Evolutionary conservation across 2,113 vertebrate genomes (phyloP).

Genomic region (Ariopsis seemanni): DNA sequence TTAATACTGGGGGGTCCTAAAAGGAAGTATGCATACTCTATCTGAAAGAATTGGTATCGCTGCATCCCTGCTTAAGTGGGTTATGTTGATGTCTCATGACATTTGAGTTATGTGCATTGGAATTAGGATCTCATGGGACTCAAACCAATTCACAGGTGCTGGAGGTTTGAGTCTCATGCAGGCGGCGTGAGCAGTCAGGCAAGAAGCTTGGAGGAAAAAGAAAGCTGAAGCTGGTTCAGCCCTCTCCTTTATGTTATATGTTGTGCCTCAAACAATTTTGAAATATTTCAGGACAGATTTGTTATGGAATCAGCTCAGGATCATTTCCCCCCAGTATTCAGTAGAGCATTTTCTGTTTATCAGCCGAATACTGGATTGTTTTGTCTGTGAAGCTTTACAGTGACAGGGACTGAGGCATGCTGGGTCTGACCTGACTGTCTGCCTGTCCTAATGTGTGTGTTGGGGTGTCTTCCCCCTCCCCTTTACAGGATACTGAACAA

Average conservation of each 20-base stretch:
- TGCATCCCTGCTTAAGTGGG: no score
- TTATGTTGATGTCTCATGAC: no score
- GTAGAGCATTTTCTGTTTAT: background rate
- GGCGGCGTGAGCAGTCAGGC: no score
- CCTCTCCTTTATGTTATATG: no score
- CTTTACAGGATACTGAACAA: slow-evolving; percentile 76
- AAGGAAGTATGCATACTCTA: no score
- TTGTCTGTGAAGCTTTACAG: background rate
- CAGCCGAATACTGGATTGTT: background rate
- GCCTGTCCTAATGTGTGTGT: background rate
- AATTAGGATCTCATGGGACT: no score
- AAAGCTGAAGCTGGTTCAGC: background rate
- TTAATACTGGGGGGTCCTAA: no score
- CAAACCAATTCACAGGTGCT: no score
- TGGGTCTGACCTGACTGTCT: background rate
- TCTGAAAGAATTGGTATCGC: no score
- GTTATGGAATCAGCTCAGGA: background rate
- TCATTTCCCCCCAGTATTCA: background rate
- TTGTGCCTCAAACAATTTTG: background rate
- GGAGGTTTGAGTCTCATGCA: no score
- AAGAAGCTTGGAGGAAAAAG: background rate
- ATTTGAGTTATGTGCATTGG: no score
- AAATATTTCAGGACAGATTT: background rate
- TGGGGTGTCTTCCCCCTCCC: background rate
- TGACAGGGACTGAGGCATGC: background rate